Evolutionary conservation across 2,113 vertebrate genomes (phyloP), one percentile per base, ranked within the genome.

Genomic region (Fulmarus glacialis): DNA sequence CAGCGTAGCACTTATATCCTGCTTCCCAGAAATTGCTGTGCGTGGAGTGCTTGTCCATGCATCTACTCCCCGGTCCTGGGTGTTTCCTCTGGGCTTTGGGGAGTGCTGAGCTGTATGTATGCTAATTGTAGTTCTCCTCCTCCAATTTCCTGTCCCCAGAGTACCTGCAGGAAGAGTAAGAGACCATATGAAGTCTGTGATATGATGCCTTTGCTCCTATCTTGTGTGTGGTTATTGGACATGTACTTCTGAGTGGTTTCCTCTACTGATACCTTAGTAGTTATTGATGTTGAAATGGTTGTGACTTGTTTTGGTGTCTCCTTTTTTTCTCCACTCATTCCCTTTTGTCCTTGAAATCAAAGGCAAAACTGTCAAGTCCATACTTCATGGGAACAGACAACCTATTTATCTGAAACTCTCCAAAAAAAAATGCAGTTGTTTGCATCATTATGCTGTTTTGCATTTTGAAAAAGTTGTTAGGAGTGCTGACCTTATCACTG

Each of bases 1-100:
- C 23, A 7, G 38, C 34, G 29, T 24, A 34, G 50, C n/a, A 38
- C n/a, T 48, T 53, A 1, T 6, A 0, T 47, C 0, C 0, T 3
- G 2, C 56, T 88, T 74, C 27, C 23, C 58, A 87, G 71, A 45
- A 89, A 38, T 58, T 1, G 2, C 34, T 36, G 36, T 45, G 27
- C 6, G 0, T 32, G 36, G 81, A 53, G 17, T 12, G 40, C 55
- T 56, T 86, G n/a, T 56, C 42, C 26, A 2, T 13, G 14, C 20
- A 20, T 45, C 47, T 73, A 3, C 68, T 86, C 40, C 15, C 9
- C 3, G 15, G 59, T 32, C 24, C 27, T 29, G 3, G 29, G 55
- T 58, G 38, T 10, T 73, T 79, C 32, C 27, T 89, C n/a, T 23
- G 55, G 73, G 58, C 71, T 63, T 70, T 47, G 42, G 14, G 5